Evolutionary conservation across 2,797 vertebrate genomes (phyloP), one percentile per base, ranked within the genome.

Genomic region (Fundulus diaphanus): DNA sequence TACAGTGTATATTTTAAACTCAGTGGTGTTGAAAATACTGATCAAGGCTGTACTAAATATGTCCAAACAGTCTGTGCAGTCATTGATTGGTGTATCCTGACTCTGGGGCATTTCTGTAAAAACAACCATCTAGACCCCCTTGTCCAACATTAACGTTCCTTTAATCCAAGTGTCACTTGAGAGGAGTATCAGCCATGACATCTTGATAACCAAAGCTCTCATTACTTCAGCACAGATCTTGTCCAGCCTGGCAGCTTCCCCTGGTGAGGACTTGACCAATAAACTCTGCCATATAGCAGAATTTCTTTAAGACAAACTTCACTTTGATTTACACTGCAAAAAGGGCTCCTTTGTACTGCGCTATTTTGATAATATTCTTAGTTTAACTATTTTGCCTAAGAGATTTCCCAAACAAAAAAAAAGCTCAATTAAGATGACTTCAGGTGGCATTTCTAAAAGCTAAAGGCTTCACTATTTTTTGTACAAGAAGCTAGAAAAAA

Each of bases 161-260:
- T 76, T 84, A 73, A 74, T 74, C 79, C 72, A 72, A 35, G 56
- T 83, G 85, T 82, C 78, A 79, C 79, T 80, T 81, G 31, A 77
- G 72, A 79, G 81, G 76, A 59, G 69, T 66, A 85, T 89, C 46
- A 78, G 59, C 68, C 61, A 20, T 78, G 88, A 89, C 87, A 86
- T 67, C 46, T 80, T 70, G 85, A 88, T 70, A 79, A 82, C 69
- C 65, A 79, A 67, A 82, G 89, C 33, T 85, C 88, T 90, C 88
- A 89, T 88, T 90, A 91, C 83, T 88, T 92, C 91, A 87, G 61
- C 71, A 86, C 70, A 51, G 46, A 91, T 92, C 88, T 85, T 71
- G 81, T 93, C 90, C 85, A 84, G 85, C 22, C 76, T 88, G 90
- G 87, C 87, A 85, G 71, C 54, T 78, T 82, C 31, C 68, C 59